These are phyloP conservation scores for Dryas iulia DNA, from an alignment of 1,140 invertebrate genomes.

Conservation along the genomic window DNA sequence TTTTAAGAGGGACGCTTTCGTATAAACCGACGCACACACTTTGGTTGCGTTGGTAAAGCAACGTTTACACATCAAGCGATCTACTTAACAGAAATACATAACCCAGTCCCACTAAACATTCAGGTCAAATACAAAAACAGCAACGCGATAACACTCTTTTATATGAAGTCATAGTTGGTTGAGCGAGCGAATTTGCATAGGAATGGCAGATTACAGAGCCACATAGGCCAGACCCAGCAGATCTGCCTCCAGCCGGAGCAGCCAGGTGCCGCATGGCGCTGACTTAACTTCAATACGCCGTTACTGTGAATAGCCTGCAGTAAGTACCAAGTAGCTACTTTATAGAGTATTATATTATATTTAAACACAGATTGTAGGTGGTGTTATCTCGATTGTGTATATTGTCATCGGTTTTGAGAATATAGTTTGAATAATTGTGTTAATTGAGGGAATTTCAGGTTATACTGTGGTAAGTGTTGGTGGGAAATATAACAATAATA, in stretches of 20 bases:
- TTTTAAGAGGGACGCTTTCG: too few relatives aligned
- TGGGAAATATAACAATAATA: too few relatives aligned
- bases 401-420: not conserved
- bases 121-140: conserved; percentile 25
- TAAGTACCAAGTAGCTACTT: conserved; percentile 21
- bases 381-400: not conserved
- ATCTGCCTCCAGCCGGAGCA: not conserved
- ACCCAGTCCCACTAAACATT: not conserved
- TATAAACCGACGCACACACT: too few relatives aligned
- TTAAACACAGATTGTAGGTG: not conserved
- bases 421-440: not conserved
- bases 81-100: too few relatives aligned
- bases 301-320: conserved; percentile 33
- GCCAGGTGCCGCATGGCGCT: conserved; percentile 57
- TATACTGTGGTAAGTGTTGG: not conserved
- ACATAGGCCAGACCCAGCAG: conserved; percentile 64
- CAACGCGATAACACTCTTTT: conserved; percentile 41
- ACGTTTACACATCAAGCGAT: too few relatives aligned
- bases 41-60: too few relatives aligned
- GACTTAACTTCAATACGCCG: conserved; percentile 41
- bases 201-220: conserved; percentile 75
- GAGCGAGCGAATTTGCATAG: conserved; percentile 74
- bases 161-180: conserved; percentile 76
- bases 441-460: not conserved
- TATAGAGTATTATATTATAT: conserved; percentile 13